These are phyloP conservation scores for Bambusicola thoracicus DNA, from an alignment of 2,113 vertebrate genomes.

Conservation along the genomic window DNA sequence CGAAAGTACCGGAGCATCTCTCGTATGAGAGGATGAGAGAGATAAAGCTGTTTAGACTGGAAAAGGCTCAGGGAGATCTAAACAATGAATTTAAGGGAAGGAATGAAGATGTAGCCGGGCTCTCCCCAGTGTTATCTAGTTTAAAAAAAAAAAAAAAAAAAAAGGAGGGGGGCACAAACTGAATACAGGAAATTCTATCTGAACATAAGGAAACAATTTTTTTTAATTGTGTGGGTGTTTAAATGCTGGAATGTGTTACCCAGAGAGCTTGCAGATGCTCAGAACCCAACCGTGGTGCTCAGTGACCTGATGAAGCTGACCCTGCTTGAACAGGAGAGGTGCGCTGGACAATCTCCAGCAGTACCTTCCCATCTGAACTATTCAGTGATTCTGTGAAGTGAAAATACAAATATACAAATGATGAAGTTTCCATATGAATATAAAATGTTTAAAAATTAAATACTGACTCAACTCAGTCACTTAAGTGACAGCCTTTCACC, in stretches of 20 bases:
- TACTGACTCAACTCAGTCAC: conserved; percentile 68
- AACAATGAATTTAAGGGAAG: not conserved
- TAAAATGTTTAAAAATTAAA: conserved; percentile 65
- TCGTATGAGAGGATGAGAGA: not conserved
- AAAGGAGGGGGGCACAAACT: not conserved
- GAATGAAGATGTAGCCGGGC: not conserved
- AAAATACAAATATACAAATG: conserved; percentile 39
- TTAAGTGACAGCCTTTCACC: conserved; percentile 26
- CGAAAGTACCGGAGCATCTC: not conserved
- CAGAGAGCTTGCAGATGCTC: not conserved
- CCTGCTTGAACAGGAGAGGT: not conserved
- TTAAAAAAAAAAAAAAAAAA: not conserved
- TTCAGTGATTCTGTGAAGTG: not conserved
- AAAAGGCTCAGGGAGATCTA: not conserved
- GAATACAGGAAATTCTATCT: not conserved
- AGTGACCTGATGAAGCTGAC: not conserved
- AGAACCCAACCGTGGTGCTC: not conserved
- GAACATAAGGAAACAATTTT: not conserved
- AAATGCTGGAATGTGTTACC: not conserved
- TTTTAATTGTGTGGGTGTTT: not conserved
- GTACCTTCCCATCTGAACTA: not conserved
- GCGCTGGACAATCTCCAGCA: not conserved
- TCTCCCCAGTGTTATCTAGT: accelerated
- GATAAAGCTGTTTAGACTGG: not conserved
- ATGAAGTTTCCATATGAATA: conserved; percentile 48